Conservation (phyloP, 2,888 invertebrate genomes). For the Sepiola atlantica region DNA sequence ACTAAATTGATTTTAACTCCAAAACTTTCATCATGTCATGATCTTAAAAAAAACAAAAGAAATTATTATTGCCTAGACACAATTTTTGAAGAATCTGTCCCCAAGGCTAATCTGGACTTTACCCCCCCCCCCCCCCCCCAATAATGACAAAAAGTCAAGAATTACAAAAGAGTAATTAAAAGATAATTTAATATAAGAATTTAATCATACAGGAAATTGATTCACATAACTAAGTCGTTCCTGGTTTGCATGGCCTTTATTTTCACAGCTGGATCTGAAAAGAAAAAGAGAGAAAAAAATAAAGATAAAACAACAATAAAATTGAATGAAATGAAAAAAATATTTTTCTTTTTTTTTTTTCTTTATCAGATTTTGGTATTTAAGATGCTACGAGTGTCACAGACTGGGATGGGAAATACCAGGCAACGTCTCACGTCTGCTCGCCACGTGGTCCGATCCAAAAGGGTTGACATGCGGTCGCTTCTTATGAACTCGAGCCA, state of each 20-base stretch:
- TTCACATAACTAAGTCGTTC: conserved; percentile 25
- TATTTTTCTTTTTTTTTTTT: background rate
- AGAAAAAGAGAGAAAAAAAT: background rate
- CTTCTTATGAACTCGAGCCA: too few relatives aligned
- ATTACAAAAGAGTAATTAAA: background rate
- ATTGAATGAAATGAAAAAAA: background rate
- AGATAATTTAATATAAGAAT: background rate
- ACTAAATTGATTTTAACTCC: too few relatives aligned
- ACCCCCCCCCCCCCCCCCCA: too few relatives aligned
- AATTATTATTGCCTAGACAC: too few relatives aligned
- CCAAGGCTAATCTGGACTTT: too few relatives aligned
- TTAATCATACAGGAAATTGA: conserved; percentile 44
- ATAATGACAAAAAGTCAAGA: too few relatives aligned
- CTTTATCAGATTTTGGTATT: background rate
- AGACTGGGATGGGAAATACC: background rate
- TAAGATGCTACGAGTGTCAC: background rate
- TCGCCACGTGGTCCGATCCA: too few relatives aligned
- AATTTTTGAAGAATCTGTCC: too few relatives aligned
- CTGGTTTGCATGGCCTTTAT: background rate
- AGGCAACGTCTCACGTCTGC: background rate
- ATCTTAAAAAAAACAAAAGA: too few relatives aligned
- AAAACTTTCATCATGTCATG: too few relatives aligned
- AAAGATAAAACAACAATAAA: background rate
- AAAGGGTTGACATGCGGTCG: too few relatives aligned
- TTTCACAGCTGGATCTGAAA: background rate